Base-by-base conservation (phyloP, 2,888 invertebrate species). In the Calliopum simillimum region DNA sequence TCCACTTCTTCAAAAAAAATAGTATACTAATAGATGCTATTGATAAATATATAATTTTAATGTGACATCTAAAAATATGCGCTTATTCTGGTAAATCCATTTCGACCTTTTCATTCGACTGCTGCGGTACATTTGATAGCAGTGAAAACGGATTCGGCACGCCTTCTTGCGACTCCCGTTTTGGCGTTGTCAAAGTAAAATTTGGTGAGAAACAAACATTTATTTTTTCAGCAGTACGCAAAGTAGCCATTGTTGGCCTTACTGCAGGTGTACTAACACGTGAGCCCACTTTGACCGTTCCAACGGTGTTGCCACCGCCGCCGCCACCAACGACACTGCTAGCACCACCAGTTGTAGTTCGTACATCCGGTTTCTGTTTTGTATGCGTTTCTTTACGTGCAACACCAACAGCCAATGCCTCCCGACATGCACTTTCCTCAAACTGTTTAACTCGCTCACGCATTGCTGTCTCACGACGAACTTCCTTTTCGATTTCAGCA, bases 81-180 rank as follows among this genome's bases (percentile, higher is more conserved):
- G 33, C 33, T 33, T 33, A 33, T 33, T 33, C 33, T 33, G 33
- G 33, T 8, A 33, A 33, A 33, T 33, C 33, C 33, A 33, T 33
- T 33, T 33, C 23, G 11, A 21, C 49, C 47, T 71, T 41, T 1
- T 5, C n/a, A 23, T 33, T 16, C 21, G 2, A 55, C 49, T 55
- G 33, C n/a, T 56, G 4, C 55, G 11, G 62, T 68, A 69, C 8
- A 33, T 33, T 33, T 8, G 33, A 8, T 12, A 70, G 62, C 5
- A 77, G 74, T 4, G 73, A 72, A 51, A 82, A 81, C 4, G 80
- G 78, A 47, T 74, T 75, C 16, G 76, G 75, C 1, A 79, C 43
- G 8, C 76, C 78, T 21, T 77, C 76, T 68, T 82, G 84, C 2
- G 86, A 86, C 72, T 86, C 85, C 16, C 85, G 78, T 71, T 84